A percentile compares a stretch with the other conserved stretches of the same genome.
Conservation (phyloP, 2,888 invertebrate genomes). For the Liopterus haemorrhoidalis region DNA sequence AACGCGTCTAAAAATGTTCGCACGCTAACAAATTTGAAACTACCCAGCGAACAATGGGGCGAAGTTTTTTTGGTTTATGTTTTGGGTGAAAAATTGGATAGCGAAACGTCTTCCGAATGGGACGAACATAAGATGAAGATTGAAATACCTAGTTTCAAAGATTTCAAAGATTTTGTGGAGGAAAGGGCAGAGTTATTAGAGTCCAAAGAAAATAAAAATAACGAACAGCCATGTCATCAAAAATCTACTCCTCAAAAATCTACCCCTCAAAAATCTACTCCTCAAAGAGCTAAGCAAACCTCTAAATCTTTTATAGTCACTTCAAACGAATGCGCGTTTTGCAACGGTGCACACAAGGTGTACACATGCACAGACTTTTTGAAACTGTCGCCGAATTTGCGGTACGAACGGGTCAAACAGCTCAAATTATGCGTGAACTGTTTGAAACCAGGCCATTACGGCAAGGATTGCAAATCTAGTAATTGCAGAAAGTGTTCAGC, state of each 20-base stretch:
- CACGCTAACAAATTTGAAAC: constrained; percentile 11
- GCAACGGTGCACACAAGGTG: constrained; percentile 21
- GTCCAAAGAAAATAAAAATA: constrained; percentile 16
- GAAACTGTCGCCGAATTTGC: constrained; percentile 14
- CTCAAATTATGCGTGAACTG: constrained; percentile 17
- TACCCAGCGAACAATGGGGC: constrained; percentile 16
- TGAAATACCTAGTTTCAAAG: constrained; percentile 14
- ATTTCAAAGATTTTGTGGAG: constrained; percentile 21
- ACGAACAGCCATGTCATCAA: constrained; percentile 6
- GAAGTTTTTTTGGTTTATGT: constrained; percentile 10
- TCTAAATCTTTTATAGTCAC: no score
- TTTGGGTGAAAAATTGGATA: constrained; percentile 21
- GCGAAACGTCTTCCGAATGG: constrained; percentile 23
- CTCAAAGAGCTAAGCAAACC: no score
- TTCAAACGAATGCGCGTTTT: constrained; percentile 9
- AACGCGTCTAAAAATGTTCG: constrained; percentile 11
- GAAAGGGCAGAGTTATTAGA: constrained; percentile 25
- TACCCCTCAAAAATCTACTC: no score
- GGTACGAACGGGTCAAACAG: constrained; percentile 15
- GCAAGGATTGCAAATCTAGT: constrained; percentile 20
- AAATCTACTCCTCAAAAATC: no score
- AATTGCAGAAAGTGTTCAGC: constrained; percentile 21
- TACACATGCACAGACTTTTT: constrained; percentile 21
- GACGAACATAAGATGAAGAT: constrained; percentile 17
- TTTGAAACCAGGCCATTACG: constrained; percentile 18